A percentile compares a stretch with the other conserved stretches of the same genome.
Evolutionary conservation across 2,797 vertebrate species (phyloP).

Genomic region (Mormyrus hasselquistii): DNA sequence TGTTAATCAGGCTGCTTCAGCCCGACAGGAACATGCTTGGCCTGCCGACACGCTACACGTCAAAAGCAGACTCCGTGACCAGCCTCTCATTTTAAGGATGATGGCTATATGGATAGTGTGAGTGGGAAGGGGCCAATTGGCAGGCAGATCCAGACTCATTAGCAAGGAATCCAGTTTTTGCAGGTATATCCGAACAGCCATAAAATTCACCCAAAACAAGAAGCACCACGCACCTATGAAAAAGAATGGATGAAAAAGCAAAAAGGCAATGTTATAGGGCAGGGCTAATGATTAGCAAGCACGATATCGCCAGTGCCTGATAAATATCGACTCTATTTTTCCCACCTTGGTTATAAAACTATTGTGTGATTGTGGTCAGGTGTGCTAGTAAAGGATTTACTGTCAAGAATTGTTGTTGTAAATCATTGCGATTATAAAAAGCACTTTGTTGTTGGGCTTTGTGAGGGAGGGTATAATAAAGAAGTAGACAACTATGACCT

Average conservation of each 20-base stretch:
- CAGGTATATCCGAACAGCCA: background rate
- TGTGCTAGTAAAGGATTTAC: background rate
- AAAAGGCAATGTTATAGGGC: background rate
- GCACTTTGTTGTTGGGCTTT: background rate
- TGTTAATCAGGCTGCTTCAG: slow-evolving; percentile 75
- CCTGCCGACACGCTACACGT: slow-evolving; percentile 43
- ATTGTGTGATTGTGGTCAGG: background rate
- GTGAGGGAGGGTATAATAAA: background rate
- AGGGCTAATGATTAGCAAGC: background rate
- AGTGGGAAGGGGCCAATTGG: slow-evolving; percentile 50
- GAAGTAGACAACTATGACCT: background rate
- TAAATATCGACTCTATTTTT: background rate
- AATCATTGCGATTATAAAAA: background rate
- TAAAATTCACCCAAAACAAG: background rate
- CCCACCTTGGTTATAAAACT: background rate
- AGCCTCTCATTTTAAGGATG: slow-evolving; percentile 65
- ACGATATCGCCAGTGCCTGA: background rate
- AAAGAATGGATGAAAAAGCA: background rate
- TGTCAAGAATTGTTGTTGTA: background rate
- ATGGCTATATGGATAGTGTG: slow-evolving; percentile 61
- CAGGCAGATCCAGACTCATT: background rate
- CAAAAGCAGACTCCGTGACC: slow-evolving; percentile 52
- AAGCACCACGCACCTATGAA: background rate
- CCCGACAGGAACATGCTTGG: slow-evolving; percentile 65
- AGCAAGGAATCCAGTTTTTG: background rate